These are phyloP conservation scores for Zosterops hypoxanthus DNA, from an alignment of 2,113 vertebrate genomes.

Conservation along the genomic window DNA sequence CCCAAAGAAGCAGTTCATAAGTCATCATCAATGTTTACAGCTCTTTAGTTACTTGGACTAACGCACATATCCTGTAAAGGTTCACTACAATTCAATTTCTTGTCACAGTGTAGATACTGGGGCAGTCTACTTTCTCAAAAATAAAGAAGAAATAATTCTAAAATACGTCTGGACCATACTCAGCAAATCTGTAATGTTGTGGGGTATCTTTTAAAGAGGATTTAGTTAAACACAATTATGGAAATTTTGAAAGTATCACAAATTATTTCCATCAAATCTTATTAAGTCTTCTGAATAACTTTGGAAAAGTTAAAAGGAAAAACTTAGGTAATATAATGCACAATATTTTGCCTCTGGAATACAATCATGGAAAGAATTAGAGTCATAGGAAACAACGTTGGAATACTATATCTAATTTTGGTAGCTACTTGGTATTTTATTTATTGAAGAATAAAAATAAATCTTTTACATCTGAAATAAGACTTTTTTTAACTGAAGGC, in stretches of 20 bases:
- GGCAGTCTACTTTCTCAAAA: neutral
- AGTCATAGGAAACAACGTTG: constrained; percentile 49
- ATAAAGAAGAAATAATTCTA: neutral
- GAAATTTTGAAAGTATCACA: constrained; percentile 16
- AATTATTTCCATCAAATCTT: constrained; percentile 39
- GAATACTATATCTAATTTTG: constrained; percentile 38
- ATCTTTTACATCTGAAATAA: constrained; percentile 25
- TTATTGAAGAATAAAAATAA: constrained; percentile 24
- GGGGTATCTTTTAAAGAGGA: neutral
- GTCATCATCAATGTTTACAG: neutral
- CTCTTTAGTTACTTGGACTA: neutral
- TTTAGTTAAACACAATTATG: constrained; percentile 49
- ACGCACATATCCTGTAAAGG: neutral
- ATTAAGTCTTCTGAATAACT: constrained; percentile 43
- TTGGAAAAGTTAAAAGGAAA: constrained; percentile 48
- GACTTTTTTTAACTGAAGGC: constrained; percentile 22
- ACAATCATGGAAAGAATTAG: constrained; percentile 19
- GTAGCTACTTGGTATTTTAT: neutral
- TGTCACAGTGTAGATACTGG: neutral
- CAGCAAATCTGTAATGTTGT: neutral
- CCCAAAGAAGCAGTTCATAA: neutral
- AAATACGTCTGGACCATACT: neutral
- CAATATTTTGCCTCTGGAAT: constrained; percentile 30
- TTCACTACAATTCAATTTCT: neutral
- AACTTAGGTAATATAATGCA: neutral